Base-by-base conservation (phyloP, 37 sponge, comb jelly and placozoan genomes). In the Haliclona indistincta region DNA sequence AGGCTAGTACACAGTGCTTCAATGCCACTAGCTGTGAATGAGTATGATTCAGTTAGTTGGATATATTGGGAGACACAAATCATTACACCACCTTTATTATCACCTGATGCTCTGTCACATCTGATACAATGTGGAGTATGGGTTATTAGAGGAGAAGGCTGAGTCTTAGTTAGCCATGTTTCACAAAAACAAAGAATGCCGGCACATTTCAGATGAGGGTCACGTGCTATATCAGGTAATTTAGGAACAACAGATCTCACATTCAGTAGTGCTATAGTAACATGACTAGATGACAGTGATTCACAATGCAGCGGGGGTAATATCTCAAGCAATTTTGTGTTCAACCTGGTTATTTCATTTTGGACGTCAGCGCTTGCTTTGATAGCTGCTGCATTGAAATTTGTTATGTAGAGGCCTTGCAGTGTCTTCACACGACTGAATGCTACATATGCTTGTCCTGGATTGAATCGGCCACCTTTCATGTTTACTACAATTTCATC, bases 361-460 rank as follows among this genome's bases (percentile, higher is more conserved):
- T 33, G 52, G 19, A 77, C 67, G 43, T 45, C n/a, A 4, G 41
- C 20, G 29, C 67, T 77, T 49, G 13, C 38, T 40, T 77, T 77
- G 23, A 77, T 77, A 11, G n/a, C 43, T n/a, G 29, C 22, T 22
- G 65, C 42, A 64, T 77, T 65, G 43, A 77, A 64, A 29, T 77
- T 77, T 38, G 22, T 38, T 29, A 77, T 77, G 35, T 30, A 62
- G 34, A 77, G 30, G 37, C 67, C 67, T 13, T 4, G 3, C 17
- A 65, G 45, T 38, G 67, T 35, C 30, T 44, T 77, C 34, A 77
- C 77, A 22, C 77, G 19, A 28, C 77, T 77, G 30, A 77, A 77
- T 30, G 77, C 77, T 19, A 77, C 77, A 77, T 77, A 77, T 26
- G 77, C 77, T 45, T 77, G 77, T 5, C 77, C 77, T 20, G 67